Base-by-base conservation (phyloP, 2,797 vertebrate genomes). In the Nyctibius grandis region DNA sequence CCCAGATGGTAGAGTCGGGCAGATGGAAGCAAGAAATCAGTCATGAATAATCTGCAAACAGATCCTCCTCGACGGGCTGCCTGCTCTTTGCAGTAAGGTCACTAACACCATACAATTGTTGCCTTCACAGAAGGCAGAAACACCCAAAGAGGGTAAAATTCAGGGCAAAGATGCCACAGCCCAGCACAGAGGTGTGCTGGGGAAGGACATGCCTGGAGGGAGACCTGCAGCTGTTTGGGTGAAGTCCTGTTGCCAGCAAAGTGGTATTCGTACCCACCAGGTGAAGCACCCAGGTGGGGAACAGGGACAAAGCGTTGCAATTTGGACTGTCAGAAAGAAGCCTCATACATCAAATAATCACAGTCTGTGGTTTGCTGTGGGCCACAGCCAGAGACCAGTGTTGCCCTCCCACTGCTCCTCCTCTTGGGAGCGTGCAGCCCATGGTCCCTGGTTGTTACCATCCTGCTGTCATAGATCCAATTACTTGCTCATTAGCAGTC, bases 1-100 rank as follows among this genome's bases (percentile, higher is more conserved):
- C 72, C 75, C 93, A 89, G 53, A 93, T 82, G 91, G 64, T 25
- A 21, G 23, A 87, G 21, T 20, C 1, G 1, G 73, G 53, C 89
- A 92, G 88, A 95, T 68, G 79, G 87, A 89, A 67, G 68, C 45
- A 50, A 73, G 89, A 92, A 60, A 33, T 33, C 15, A 6, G 47
- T 40, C 40, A 72, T 85, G 87, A 93, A 85, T 83, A 83, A 95
- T 91, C 36, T 64, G 72, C 75, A 93, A 68, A 83, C 36, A 70
- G 89, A 70, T 73, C 33, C 64, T 86, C 42, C 50, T 77, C 0
- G 0, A 53, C 1, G 3, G 42, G 72, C 86, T 89, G 91, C 73
- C 60, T 84, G 86, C 48, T 74, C 64, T 88, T 48, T 40, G 64
- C 70, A 85, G 89, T 50, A 61, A 61, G 78, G 40, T n/a, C 63